A percentile compares a stretch with the other conserved stretches of the same genome.
phyloP scores from a whole-genome alignment of 2,888 invertebrate genomes.

The Nephrotoma flavescens region DNA sequence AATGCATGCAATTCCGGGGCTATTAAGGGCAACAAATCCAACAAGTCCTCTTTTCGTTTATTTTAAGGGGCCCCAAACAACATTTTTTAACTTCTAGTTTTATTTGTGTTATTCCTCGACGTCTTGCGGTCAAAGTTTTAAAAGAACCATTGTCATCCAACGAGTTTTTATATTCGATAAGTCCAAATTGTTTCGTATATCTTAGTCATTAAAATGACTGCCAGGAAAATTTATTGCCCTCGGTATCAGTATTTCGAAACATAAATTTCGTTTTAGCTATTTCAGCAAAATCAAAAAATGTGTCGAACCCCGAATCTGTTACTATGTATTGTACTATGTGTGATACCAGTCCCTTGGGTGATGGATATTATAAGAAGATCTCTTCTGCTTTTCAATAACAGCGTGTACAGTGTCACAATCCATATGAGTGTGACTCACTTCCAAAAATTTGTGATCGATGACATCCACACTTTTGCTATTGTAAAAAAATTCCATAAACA shows the following conservation, averaged over 20 bases:
- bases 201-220: neutral
- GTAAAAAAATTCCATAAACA: neutral
- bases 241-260: neutral
- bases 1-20: neutral
- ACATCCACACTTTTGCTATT: neutral
- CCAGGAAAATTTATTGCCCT: neutral
- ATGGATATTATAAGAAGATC: neutral
- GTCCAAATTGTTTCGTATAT: neutral
- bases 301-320: neutral
- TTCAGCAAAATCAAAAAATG: neutral
- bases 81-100: neutral
- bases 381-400: neutral
- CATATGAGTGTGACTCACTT: neutral
- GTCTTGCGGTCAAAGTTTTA: neutral
- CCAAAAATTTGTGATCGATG: neutral
- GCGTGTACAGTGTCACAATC: neutral
- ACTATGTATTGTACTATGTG: neutral
- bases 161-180: neutral
- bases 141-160: neutral
- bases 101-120: neutral
- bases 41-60: neutral
- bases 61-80: too few relatives aligned
- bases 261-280: too few relatives aligned
- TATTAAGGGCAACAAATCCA: neutral
- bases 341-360: too few relatives aligned